Base-by-base conservation (phyloP, 1,140 invertebrate genomes). In the Drosophila obscura region DNA sequence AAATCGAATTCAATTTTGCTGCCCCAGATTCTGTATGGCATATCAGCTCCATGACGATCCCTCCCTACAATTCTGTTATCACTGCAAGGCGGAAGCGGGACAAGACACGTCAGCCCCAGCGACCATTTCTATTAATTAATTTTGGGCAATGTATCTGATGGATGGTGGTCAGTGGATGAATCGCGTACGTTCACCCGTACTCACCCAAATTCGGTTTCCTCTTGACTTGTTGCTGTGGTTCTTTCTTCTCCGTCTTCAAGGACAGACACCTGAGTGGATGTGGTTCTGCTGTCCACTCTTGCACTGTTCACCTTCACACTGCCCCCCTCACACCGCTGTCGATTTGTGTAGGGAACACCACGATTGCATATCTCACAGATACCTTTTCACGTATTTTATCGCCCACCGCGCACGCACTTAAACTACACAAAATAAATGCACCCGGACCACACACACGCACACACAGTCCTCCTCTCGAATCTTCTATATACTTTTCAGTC, bases 61-160 rank as follows among this genome's bases (percentile, higher is more conserved):
- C 24, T 19, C 6, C 5, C 52, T 9, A 26, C 8, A 6, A 6
- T n/a, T 19, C 13, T 56, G 39, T 85, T 85, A 85, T 85, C 81
- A 87, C 62, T 67, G 68, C 73, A 71, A 53, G 78, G 43, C 82
- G 82, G 82, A 85, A 78, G 63, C 62, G 43, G 62, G 62, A 62
- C 57, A 71, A 26, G 49, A 85, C 82, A 85, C 82, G 82, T 85
- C 82, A 85, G 80, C 48, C 9, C 4, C 35, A 39, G 35, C 35
- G 11, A 2, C 11, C 11, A 5, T 13, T 39, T 39, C 11, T 39
- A 39, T 39, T 39, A 3, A 3, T 8, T 13, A 52, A 41, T 58
- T 60, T 61, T 46, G 51, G 60, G 64, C 44, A 45, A 26, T 31
- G 11, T 50, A 73, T 49, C 35, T 8, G 11, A 13, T 35, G 31